These are phyloP conservation scores for Prionailurus viverrinus DNA, from an alignment of 2,113 vertebrate species.

Conservation along the genomic window DNA sequence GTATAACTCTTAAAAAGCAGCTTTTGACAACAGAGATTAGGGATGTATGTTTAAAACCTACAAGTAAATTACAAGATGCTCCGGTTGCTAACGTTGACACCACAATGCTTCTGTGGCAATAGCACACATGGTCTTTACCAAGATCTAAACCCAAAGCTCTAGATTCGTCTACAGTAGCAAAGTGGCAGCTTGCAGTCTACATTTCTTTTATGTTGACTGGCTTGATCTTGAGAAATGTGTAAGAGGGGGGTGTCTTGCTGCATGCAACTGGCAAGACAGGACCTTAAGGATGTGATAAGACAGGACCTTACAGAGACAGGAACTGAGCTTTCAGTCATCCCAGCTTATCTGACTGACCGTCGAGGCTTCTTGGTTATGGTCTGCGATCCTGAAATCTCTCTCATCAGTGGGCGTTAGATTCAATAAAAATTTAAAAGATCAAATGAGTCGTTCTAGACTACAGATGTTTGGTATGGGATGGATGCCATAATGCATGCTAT, in stretches of 20 bases:
- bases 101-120: not conserved
- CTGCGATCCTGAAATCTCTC: not conserved
- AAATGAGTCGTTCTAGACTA: not conserved
- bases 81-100: not conserved
- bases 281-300: constrained; percentile 42
- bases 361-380: not conserved
- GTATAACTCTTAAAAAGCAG: constrained; percentile 13
- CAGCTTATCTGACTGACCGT: not conserved
- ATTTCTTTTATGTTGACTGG: constrained; percentile 48
- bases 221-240: constrained; percentile 64
- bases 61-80: not conserved
- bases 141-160: not conserved
- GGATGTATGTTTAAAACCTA: constrained; percentile 39
- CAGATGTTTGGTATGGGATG: not conserved
- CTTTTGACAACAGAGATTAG: constrained; percentile 40
- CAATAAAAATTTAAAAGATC: constrained; percentile 16
- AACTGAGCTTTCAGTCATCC: constrained; percentile 19
- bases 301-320: not conserved
- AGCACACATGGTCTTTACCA: not conserved
- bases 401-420: not conserved
- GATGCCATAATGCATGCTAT: not conserved
- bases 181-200: not conserved
- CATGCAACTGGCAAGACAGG: not conserved
- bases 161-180: not conserved
- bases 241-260: not conserved